These are phyloP conservation scores for Adelosebastes latens DNA, from an alignment of 2,797 vertebrate species.

Conservation along the genomic window DNA sequence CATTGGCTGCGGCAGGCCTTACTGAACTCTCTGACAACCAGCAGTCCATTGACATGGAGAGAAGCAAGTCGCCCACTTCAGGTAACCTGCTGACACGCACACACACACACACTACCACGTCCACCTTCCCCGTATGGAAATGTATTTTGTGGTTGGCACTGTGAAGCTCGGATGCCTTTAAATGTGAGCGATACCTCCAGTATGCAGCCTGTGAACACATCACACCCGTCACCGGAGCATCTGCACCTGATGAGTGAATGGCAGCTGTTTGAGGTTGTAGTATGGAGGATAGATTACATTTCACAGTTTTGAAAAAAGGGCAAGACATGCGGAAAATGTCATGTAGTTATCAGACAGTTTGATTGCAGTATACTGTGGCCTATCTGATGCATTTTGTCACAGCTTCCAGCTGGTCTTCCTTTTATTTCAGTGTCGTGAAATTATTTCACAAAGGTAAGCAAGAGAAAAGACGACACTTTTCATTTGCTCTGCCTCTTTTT, in stretches of 20 bases:
- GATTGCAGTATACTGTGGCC: background rate
- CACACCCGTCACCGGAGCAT: constrained; percentile 15
- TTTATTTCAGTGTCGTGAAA: background rate
- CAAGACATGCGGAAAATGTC: background rate
- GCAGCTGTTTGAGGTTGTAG: background rate
- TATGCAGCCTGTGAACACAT: constrained; percentile 26
- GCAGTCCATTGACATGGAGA: constrained; percentile 93
- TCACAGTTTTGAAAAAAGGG: background rate
- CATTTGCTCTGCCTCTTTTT: background rate
- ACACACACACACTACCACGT: constrained; percentile 3
- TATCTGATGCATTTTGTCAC: background rate
- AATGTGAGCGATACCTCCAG: background rate
- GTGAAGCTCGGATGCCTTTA: constrained; percentile 14
- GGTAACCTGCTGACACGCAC: constrained; percentile 83
- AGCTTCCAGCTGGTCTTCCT: background rate
- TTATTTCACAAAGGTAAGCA: constrained; percentile 20
- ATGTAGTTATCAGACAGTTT: background rate
- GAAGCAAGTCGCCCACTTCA: constrained; percentile 98
- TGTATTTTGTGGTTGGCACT: constrained; percentile 14
- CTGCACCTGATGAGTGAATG: constrained; percentile 17
- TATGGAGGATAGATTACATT: background rate
- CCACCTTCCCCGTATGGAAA: constrained; percentile 8
- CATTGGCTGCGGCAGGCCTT: constrained; percentile 85
- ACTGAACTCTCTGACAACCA: constrained; percentile 96
- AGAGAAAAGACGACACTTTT: background rate